Evolutionary conservation across 2,113 vertebrate genomes (phyloP).

Genomic region (Planiliza haematocheilus): DNA sequence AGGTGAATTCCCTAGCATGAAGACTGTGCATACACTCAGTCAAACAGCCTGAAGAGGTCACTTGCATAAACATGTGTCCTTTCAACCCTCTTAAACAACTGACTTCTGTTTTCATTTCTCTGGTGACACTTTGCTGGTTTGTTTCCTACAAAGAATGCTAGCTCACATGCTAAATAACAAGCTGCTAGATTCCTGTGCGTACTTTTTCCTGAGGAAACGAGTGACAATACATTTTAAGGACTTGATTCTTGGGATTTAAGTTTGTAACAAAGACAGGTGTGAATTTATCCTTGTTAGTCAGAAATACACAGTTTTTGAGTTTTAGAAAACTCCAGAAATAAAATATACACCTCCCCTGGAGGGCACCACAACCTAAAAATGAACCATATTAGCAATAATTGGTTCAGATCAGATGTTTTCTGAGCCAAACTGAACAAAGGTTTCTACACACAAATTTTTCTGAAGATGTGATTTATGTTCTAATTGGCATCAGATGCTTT

Average conservation of each 20-base stretch:
- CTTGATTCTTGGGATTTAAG: not conserved
- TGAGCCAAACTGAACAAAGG: not conserved
- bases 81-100: too few relatives aligned
- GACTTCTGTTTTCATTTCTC: too few relatives aligned
- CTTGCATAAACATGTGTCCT: too few relatives aligned
- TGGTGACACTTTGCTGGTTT: too few relatives aligned
- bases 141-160: too few relatives aligned
- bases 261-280: not conserved
- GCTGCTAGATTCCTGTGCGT: too few relatives aligned
- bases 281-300: not conserved
- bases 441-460: not conserved
- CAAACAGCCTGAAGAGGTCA: too few relatives aligned
- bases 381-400: constrained; percentile 1
- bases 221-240: not conserved
- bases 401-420: not conserved
- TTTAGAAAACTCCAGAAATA: too few relatives aligned
- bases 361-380: not conserved
- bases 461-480: constrained; percentile 6
- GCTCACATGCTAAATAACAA: too few relatives aligned
- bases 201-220: not conserved
- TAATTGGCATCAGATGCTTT: not conserved
- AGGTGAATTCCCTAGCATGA: too few relatives aligned
- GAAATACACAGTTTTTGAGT: not conserved
- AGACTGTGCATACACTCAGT: too few relatives aligned
- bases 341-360: not conserved